Base-by-base conservation (phyloP, 1,140 invertebrate species). In the Goniozus legneri region DNA sequence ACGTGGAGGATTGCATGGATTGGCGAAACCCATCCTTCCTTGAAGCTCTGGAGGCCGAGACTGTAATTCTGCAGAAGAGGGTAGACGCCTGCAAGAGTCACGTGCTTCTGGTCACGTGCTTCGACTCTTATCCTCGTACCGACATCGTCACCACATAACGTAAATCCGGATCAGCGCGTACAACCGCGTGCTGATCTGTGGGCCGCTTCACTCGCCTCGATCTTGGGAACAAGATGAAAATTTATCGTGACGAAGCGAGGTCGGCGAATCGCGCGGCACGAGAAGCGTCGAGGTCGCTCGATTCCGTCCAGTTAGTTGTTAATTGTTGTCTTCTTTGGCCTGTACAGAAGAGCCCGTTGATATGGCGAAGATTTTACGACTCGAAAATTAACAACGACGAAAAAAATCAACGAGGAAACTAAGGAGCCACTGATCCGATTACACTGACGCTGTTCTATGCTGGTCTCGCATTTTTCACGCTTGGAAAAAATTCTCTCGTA, bases 61-160 rank as follows among this genome's bases (percentile, higher is more conserved):
- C 80, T 1, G 62, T 64, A 21, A 81, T 81, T 42, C 62, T 81
- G 24, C 67, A 77, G 42, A 81, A 81, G 49, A 59, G 80, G 36
- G 79, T 81, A 8, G 75, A 77, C 37, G 79, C 79, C 10, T 81
- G 79, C 56, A 79, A 80, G 50, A 80, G 79, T 44, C 77, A 77
- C 49, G 69, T 81, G 13, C 68, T 80, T 21, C 54, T 81, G 38
- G 76, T 77, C 36, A 81, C 80, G 13, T 80, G 77, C 58, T 81
- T 81, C 61, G 79, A 80, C 44, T 67, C 67, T 6, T 64, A 56
- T 53, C 69, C 71, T 19, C 52, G 47, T n/a, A 36, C 56, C 16
- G 46, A 54, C 7, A 64, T 63, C 14, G 61, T 60, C 46, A 64
- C 64, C 59, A 67, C 68, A 46, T 73, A 69, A 71, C 65, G 48